These are phyloP conservation scores for Lycocorax pyrrhopterus DNA, from an alignment of 2,113 vertebrate genomes.

Conservation along the genomic window DNA sequence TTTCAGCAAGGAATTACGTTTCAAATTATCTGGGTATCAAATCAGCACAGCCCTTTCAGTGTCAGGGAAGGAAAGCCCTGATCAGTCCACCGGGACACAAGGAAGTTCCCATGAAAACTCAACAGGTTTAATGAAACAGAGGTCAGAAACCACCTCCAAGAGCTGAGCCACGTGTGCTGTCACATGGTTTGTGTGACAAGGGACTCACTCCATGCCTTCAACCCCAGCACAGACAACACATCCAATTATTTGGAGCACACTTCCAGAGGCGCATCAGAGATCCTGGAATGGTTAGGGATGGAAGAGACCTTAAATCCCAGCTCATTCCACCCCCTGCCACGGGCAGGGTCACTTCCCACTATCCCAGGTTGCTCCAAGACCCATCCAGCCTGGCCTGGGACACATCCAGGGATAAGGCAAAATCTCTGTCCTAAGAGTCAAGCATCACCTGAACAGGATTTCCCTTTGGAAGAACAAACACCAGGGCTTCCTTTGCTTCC, in stretches of 20 bases:
- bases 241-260: not conserved
- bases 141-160: not conserved
- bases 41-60: not conserved
- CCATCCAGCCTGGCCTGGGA: not conserved
- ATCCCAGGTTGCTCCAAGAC: not conserved
- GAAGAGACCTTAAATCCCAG: not conserved
- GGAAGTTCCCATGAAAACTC: not conserved
- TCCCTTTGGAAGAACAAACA: fast-evolving
- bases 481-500: not conserved
- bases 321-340: too few species aligned
- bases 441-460: not conserved
- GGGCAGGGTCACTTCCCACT: not conserved
- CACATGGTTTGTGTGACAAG: fast-evolving
- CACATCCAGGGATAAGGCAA: not conserved
- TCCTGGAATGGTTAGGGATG: not conserved
- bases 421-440: not conserved
- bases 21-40: not conserved
- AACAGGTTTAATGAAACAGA: not conserved
- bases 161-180: not conserved
- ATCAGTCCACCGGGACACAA: not conserved
- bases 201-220: not conserved
- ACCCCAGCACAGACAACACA: not conserved
- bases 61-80: not conserved
- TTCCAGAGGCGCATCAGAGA: not conserved
- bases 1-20: not conserved